These are phyloP conservation scores for Drosophila santomea DNA, from an alignment of 1,140 invertebrate genomes.

Conservation along the genomic window DNA sequence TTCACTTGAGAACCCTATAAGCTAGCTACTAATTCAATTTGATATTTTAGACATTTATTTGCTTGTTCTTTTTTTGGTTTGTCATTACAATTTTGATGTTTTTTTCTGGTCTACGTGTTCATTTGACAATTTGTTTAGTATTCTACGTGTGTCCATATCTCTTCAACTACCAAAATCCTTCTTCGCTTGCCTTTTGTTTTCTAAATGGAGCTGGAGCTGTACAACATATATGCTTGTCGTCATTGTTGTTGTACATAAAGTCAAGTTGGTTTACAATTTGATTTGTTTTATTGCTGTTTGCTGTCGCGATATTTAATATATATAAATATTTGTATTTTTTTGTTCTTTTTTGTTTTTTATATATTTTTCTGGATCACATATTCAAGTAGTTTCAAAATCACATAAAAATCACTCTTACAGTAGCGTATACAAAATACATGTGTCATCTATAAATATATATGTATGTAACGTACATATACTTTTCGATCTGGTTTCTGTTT, in stretches of 20 bases:
- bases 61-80: conserved; percentile 9
- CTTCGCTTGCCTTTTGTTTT: conserved; percentile 45
- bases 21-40: conserved; percentile 63
- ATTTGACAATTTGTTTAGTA: conserved; percentile 26
- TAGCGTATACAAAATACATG: conserved; percentile 84
- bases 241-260: conserved; percentile 63
- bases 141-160: conserved; percentile 33
- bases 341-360: conserved; percentile 48
- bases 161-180: conserved; percentile 10
- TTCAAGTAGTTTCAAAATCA: conserved; percentile 83
- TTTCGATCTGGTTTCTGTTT: conserved; percentile 56
- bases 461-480: conserved; percentile 47
- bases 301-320: conserved; percentile 57
- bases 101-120: conserved; percentile 22
- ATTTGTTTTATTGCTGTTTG: conserved; percentile 57
- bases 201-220: conserved; percentile 76
- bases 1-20: conserved; percentile 47
- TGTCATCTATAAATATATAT: conserved; percentile 59
- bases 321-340: conserved; percentile 54
- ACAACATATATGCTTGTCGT: conserved; percentile 30
- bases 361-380: conserved; percentile 80
- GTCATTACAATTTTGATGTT: conserved; percentile 19
- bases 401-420: conserved; percentile 83
- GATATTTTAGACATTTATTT: conserved; percentile 76
- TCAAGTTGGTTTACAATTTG: conserved; percentile 54